Conservation (phyloP, 2,797 vertebrate species). For the Fistularia commersonii region DNA sequence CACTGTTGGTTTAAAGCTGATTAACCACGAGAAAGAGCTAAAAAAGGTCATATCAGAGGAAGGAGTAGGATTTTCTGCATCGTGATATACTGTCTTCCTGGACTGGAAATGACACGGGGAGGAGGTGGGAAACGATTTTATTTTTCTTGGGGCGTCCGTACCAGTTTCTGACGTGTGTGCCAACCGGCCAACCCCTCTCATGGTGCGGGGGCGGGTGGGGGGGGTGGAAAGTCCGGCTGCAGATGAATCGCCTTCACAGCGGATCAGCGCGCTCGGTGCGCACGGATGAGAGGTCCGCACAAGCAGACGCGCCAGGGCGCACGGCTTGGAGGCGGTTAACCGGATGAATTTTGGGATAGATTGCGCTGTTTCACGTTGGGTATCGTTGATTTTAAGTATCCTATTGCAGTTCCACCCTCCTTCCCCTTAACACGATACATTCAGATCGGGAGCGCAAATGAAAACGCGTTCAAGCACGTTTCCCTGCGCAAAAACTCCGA, state of each 20-base stretch:
- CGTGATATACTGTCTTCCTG: not conserved
- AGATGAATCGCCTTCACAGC: slow-evolving; percentile 20
- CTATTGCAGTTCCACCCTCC: too few relatives aligned
- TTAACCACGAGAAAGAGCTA: too few relatives aligned
- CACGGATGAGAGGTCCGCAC: slow-evolving; percentile 50
- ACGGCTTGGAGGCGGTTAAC: not conserved
- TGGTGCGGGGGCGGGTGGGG: slow-evolving; percentile 29
- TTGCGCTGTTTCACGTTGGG: too few relatives aligned
- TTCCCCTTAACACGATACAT: too few relatives aligned
- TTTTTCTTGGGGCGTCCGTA: slow-evolving; percentile 31
- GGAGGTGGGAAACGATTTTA: too few relatives aligned
- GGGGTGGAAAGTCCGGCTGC: slow-evolving; percentile 23
- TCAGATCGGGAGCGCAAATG: not conserved
- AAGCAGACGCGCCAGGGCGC: slow-evolving; percentile 19
- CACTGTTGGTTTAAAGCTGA: too few relatives aligned
- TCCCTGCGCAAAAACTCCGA: too few relatives aligned
- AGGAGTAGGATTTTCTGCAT: not conserved
- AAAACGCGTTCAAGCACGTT: too few relatives aligned
- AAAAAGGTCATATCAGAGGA: too few relatives aligned
- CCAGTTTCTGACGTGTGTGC: slow-evolving; percentile 57
- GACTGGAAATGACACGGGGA: not conserved
- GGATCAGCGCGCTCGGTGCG: slow-evolving; percentile 25
- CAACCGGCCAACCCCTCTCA: slow-evolving; percentile 48
- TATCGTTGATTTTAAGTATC: too few relatives aligned
- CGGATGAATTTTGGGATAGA: not conserved